Conservation (phyloP, 2,113 vertebrate species). For the Centrocercus urophasianus region DNA sequence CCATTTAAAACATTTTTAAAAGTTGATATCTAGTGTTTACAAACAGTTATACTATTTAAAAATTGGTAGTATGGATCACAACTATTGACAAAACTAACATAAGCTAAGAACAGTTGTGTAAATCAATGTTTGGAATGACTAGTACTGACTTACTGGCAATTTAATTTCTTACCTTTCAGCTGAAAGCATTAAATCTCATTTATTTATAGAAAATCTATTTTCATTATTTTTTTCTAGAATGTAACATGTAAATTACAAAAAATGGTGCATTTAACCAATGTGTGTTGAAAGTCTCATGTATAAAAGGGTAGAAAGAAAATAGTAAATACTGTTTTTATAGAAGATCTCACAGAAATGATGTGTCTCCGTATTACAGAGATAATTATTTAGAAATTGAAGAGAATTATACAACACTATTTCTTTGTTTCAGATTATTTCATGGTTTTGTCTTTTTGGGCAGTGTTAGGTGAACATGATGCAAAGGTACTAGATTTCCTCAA, state of each 20-base stretch:
- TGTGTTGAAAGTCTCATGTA: neutral
- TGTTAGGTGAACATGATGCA: neutral
- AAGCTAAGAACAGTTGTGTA: neutral
- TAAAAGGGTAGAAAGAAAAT: neutral
- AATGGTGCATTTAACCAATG: neutral
- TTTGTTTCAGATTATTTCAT: neutral
- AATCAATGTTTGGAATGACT: neutral
- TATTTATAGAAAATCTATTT: neutral
- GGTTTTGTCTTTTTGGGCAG: neutral
- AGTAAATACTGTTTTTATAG: neutral
- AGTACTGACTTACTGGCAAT: neutral
- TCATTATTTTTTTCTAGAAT: neutral
- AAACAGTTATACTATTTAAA: neutral
- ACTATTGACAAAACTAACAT: neutral
- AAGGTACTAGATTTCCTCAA: neutral
- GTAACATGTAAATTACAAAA: neutral
- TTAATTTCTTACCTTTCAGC: neutral
- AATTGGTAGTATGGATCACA: neutral
- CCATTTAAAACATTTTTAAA: neutral
- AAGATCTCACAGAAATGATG: neutral
- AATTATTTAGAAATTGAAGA: neutral
- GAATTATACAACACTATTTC: neutral
- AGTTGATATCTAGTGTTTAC: neutral
- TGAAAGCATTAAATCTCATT: neutral
- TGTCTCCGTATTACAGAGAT: neutral